Base-by-base conservation (phyloP, 64 coral and sea anemone species). In the Montipora capricornis region DNA sequence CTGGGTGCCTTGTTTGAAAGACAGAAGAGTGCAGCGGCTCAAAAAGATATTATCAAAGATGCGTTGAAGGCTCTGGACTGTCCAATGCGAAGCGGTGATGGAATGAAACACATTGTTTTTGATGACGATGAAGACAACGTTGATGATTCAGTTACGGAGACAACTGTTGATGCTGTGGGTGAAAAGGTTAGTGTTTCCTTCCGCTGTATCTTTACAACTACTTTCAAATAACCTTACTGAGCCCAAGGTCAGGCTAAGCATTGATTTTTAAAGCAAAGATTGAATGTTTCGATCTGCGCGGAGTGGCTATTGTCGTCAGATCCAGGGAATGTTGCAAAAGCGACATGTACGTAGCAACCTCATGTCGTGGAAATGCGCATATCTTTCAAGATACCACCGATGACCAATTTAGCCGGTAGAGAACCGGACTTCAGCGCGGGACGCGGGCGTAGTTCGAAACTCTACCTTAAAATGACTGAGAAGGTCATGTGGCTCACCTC, bases 81-180 rank as follows among this genome's bases (percentile, higher is more conserved):
- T 9, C 61, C 45, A 16, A 26, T 17, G 45, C 69, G 69, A 49
- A 76, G 53, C 29, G 44, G 45, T 64, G 70, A 84, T 48, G 67
- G 87, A 58, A 48, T 22, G 15, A 87, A 80, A 0, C 95, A 96
- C 73, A 94, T 97, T 88, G 87, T 94, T 16, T 97, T 97, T 92
- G 78, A 82, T 73, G 70, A 89, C 14, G 47, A 78, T 73, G 86
- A 82, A 64, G 51, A 74, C 52, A 24, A 5, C 17, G 44, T 15
- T 6, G 24, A 51, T 73, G 74, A 87, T 1, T 44, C 48, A 44
- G 5, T 16, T 74, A 88, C 58, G 48, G 53, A 60, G 68, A 74
- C 81, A 73, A 22, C 49, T 75, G 17, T n/a, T 90, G 55, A 71
- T 53, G 68, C 61, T 37, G 7, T 90, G 4, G 46, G 68, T 67